Conservation (phyloP, 1,140 invertebrate species). For the Odontomachus brunneus region DNA sequence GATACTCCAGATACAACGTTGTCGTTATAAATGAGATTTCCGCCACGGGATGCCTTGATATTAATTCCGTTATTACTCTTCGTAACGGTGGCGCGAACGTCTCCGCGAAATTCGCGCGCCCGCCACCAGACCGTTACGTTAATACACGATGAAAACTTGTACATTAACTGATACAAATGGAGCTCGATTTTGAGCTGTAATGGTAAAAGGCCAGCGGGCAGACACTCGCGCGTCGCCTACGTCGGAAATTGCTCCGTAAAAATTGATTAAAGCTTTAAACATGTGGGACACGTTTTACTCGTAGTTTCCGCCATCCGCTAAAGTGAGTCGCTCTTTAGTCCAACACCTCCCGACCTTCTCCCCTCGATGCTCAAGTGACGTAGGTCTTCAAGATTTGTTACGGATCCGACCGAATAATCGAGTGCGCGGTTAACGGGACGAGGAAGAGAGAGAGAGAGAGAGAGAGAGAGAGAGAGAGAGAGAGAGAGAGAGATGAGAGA, state of each 20-base stretch:
- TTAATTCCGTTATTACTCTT: constrained; percentile 49
- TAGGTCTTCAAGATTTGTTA: constrained; percentile 10
- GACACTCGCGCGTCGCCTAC: not conserved
- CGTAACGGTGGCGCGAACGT: not conserved
- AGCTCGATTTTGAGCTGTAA: not conserved
- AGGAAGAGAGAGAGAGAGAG: not conserved
- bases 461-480: not conserved
- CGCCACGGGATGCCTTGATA: constrained; percentile 2
- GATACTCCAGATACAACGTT: constrained; percentile 53
- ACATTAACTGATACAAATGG: constrained; percentile 29
- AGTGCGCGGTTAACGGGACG: no score
- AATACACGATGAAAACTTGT: not conserved
- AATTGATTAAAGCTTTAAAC: constrained; percentile 41
- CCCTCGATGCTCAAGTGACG: not conserved
- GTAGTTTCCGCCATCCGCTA: constrained; percentile 37
- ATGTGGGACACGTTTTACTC: constrained; percentile 29
- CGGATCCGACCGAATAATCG: not conserved
- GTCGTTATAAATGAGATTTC: constrained; percentile 55
- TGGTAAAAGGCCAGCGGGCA: not conserved
- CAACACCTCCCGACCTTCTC: not conserved
- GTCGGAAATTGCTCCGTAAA: constrained; percentile 42
- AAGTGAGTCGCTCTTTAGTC: constrained; percentile 42
- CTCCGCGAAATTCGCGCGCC: constrained; percentile 8
- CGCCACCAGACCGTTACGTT: not conserved
- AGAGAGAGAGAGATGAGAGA: not conserved